These are phyloP conservation scores for Electrona antarctica DNA, from an alignment of 2,113 vertebrate genomes.

Conservation along the genomic window DNA sequence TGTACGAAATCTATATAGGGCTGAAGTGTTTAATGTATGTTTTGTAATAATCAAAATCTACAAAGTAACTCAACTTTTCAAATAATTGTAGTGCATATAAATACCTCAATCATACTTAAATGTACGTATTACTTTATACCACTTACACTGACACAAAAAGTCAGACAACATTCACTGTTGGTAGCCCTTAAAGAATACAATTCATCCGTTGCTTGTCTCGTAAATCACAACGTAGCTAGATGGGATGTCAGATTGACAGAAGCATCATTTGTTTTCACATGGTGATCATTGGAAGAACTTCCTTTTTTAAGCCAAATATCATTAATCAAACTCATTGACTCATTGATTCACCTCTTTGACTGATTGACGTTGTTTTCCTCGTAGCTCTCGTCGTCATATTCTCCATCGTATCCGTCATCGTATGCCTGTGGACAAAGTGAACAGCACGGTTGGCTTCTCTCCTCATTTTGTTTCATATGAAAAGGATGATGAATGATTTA, in stretches of 20 bases:
- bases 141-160: too few species aligned
- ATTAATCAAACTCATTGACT: too few species aligned
- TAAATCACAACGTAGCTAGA: background rate
- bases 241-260: background rate
- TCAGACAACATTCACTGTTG: background rate
- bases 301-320: too few species aligned
- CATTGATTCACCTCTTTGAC: slow-evolving; percentile 86
- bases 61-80: too few species aligned
- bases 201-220: background rate
- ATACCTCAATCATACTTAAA: background rate
- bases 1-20: too few species aligned
- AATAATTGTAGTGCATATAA: background rate
- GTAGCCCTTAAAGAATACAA: background rate
- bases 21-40: too few species aligned
- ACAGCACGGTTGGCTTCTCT: slow-evolving; percentile 21
- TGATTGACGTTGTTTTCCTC: slow-evolving; percentile 90
- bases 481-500: slow-evolving; percentile 56
- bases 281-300: too few species aligned
- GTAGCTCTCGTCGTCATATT: slow-evolving; percentile 94
- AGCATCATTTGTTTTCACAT: background rate
- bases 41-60: too few species aligned
- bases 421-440: slow-evolving; percentile 82
- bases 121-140: background rate
- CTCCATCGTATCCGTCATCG: slow-evolving; percentile 93
- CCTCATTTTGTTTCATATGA: slow-evolving; percentile 24